A percentile compares a stretch with the other conserved stretches of the same genome.
These are phyloP conservation scores for Lepidurus couesii DNA, from an alignment of 1,140 invertebrate genomes.

Conservation along the genomic window DNA sequence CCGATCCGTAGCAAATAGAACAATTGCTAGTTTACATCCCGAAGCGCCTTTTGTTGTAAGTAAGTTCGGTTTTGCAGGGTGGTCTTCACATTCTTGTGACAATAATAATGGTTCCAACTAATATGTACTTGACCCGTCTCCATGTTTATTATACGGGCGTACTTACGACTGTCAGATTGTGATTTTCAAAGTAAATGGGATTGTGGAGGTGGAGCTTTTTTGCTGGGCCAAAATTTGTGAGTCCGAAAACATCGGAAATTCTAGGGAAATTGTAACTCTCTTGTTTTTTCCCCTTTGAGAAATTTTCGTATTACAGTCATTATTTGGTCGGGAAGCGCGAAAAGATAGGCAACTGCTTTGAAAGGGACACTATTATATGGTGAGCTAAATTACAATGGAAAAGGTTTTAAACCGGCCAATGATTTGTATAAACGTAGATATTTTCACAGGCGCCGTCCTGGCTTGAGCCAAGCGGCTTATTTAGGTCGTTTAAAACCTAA, in stretches of 20 bases:
- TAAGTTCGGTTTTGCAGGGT: neutral
- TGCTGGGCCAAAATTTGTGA: neutral
- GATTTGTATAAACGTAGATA: slow-evolving; percentile 1
- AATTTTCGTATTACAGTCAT: neutral
- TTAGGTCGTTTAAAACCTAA: neutral
- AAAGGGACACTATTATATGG: neutral
- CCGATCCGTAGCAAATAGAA: slow-evolving; percentile 4
- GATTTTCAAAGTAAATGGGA: neutral
- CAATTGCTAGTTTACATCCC: neutral
- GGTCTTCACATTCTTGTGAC: neutral
- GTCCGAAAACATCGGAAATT: neutral
- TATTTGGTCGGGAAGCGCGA: slow-evolving; percentile 1
- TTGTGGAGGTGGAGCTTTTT: neutral
- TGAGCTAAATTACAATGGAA: slow-evolving; percentile 9
- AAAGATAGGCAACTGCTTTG: neutral
- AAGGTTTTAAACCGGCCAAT: neutral
- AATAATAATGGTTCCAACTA: neutral
- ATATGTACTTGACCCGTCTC: neutral
- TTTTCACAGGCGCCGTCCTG: neutral
- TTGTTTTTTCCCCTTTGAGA: neutral
- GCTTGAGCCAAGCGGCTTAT: neutral
- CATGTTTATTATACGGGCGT: neutral
- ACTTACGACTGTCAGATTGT: neutral
- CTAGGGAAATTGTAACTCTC: neutral
- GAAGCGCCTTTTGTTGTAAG: neutral